Evolutionary conservation across 2,888 invertebrate genomes (phyloP), one percentile per base, ranked within the genome.

Genomic region (Monoplex corrugatus): DNA sequence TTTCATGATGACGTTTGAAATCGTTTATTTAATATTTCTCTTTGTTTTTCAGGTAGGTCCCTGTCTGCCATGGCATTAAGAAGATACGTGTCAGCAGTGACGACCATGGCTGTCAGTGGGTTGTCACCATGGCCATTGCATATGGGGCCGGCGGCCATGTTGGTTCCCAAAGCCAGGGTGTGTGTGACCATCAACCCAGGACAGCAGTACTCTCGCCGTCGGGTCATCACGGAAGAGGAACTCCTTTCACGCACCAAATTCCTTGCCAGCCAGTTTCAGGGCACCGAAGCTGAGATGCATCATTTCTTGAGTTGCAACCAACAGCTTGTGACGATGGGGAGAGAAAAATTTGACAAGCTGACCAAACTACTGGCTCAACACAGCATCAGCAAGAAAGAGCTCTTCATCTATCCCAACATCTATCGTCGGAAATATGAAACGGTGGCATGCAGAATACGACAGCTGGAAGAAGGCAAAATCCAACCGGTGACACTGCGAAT

Each of bases 321-420:
- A n/a, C 83, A 32, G 44, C 68, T 88, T 28, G 68, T 88, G 43
- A 84, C 68, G 23, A 88, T 88, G 88, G 88, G 88, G 8, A 68
- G 35, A 35, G 45, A 63, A 10, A 88, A 88, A 45, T 88, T 88
- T 44, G 35, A 44, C 63, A 68, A 35, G 23, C n/a, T 88, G 44
- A 68, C 88, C 0, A 8, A 68, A 32, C 83, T 88, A 43, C 72
- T 88, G 13, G 84, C 44, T n/a, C 44, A 84, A 44, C 63, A 88
- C 63, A 84, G 88, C 88, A 88, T 88, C 84, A 84, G 32, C 35
- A 83, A 43, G 68, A 63, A 72, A n/a, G 83, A 88, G 35, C 43
- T 88, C 13, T 44, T 88, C 0, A 84, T 83, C 84, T 83, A 83
- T 38, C 88, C 88, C 82, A 68, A 88, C 35, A 72, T 88, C 84